These are phyloP conservation scores for Iguana delicatissima DNA, from an alignment of 2,797 vertebrate genomes.

Conservation along the genomic window DNA sequence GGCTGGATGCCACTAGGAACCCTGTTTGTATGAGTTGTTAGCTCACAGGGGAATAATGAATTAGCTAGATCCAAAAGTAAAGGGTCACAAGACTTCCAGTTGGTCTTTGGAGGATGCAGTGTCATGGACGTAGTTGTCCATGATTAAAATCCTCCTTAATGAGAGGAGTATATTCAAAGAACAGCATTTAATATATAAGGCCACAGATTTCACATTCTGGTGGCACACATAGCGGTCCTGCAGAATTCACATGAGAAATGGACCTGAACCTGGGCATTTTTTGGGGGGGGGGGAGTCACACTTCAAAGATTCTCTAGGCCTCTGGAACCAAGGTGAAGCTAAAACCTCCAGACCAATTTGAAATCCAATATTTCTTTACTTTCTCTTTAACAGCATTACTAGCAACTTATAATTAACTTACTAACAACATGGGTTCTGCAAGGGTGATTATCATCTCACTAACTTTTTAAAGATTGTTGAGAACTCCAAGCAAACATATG, in stretches of 20 bases:
- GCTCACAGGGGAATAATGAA: constrained; percentile 6
- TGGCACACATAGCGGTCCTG: background rate
- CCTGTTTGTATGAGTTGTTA: background rate
- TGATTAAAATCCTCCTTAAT: constrained; percentile 15
- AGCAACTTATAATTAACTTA: background rate
- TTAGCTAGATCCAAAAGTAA: constrained; percentile 5
- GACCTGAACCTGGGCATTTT: background rate
- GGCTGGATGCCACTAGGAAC: background rate
- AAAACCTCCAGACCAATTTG: background rate
- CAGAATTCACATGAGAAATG: constrained; percentile 3
- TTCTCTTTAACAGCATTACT: no score
- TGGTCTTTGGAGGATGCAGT: constrained; percentile 16
- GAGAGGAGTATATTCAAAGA: constrained; percentile 1
- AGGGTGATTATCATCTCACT: no score
- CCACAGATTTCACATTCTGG: background rate
- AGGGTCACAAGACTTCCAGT: background rate
- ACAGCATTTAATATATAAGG: background rate
- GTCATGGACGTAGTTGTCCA: constrained; percentile 3
- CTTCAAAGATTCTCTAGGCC: background rate
- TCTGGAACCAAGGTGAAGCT: background rate
- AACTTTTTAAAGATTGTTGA: no score
- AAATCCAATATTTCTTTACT: background rate
- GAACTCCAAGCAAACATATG: no score
- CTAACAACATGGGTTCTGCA: background rate
- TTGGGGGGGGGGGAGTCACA: background rate